Base-by-base conservation (phyloP, 1,140 invertebrate species). In the Pogonomyrmex barbatus region DNA sequence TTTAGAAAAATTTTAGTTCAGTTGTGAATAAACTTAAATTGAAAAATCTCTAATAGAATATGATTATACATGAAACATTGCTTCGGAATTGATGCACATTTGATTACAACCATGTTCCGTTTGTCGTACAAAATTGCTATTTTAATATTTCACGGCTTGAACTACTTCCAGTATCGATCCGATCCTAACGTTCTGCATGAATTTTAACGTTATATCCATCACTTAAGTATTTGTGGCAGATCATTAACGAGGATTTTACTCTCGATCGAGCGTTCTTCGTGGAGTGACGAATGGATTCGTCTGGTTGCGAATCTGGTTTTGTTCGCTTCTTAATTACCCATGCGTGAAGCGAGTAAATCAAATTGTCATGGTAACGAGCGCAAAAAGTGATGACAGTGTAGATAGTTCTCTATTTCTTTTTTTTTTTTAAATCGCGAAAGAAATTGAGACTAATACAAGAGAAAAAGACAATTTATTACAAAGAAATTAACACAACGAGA, bases 211-310 rank as follows among this genome's bases (percentile, higher is more conserved):
- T 82, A 50, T 14, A 50, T 62, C 30, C 30, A 39, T 62, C 67
- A 58, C 30, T 75, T 33, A 60, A 62, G 42, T 30, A 79, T 73
- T 83, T 45, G 33, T 24, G 17, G 50, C 39, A 50, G 68, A 6
- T 83, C 79, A 60, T 83, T 83, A 83, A 62, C 42, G n/a, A 50
- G 36, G 54, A 60, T 52, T 88, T 78, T 85, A 65, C 81, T 75
- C 58, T 36, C 62, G 63, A 78, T 76, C n/a, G 39, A 47, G 33
- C 67, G 33, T 17, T 71, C 39, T 39, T 17, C 68, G 24, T 17
- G 42, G 75, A 63, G 24, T 87, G 83, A 87, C 54, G 84, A 89
- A 89, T 86, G 87, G 76, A 81, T 71, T 73, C 54, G 73, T 88
- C 50, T 47, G 17, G 45, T 54, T 70, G 87, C 60, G 67, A 63